Base-by-base conservation (phyloP, 2,797 vertebrate species). In the Galaxias olidus region DNA sequence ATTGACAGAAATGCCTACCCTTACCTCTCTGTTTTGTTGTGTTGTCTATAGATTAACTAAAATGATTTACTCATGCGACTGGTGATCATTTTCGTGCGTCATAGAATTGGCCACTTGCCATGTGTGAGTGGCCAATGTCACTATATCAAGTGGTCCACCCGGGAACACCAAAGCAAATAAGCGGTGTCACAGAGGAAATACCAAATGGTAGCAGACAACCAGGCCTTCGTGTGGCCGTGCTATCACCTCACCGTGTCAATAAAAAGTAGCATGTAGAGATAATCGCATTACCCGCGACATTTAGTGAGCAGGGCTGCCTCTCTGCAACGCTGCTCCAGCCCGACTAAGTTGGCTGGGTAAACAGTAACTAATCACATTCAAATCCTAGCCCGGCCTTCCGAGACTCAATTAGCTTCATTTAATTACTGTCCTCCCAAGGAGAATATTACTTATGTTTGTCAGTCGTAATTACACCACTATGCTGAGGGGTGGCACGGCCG, bases 331-430 rank as follows among this genome's bases (percentile, higher is more conserved):
- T 41, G 68, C 72, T 69, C 68, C 82, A 73, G 75, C 67, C 41
- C 68, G 66, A 75, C 73, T 66, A 79, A 81, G 60, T 64, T 71
- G 68, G 71, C 67, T 48, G 49, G 67, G 57, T 77, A 80, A 82
- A 85, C 59, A 78, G 52, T 63, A 74, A 77, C 59, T 76, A 76
- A 87, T 83, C 74, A 79, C 61, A 42, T 72, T 69, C 71, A 70
- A 80, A 80, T 59, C 61, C 72, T 65, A 20, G 78, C 53, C 74
- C 61, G 61, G 79, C 81, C 77, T 71, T 20, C 55, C 58, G 68
- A 76, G 80, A 84, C 76, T 75, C 70, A 74, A 86, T 88, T 82
- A 86, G 66, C 77, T 68, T 73, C 61, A 82, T 84, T 85, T 84
- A 82, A 88, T 90, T 83, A 87, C 56, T 41, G 64, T 78, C 66